These are phyloP conservation scores for Syngnathus acus DNA, from an alignment of 2,797 vertebrate species.

Conservation along the genomic window DNA sequence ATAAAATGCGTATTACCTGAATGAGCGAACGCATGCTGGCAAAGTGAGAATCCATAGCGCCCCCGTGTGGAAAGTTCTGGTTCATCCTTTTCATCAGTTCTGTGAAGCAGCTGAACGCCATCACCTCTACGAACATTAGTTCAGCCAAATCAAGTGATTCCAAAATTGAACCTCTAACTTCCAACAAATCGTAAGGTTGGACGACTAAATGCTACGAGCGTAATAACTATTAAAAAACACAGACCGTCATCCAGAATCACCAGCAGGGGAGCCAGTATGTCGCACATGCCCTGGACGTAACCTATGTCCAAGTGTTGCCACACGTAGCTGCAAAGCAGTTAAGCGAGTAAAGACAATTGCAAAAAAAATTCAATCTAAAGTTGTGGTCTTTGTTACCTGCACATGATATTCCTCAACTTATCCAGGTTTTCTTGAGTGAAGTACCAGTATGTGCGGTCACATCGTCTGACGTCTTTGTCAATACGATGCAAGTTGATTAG, in stretches of 20 bases:
- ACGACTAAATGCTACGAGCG: background rate
- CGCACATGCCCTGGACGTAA: constrained; percentile 98
- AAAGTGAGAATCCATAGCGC: constrained; percentile 97
- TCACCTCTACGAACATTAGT: constrained; percentile 73
- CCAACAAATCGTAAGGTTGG: background rate
- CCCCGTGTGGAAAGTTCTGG: constrained; percentile 95
- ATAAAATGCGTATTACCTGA: constrained; percentile 72
- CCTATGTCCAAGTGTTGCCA: constrained; percentile 95
- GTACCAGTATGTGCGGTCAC: constrained; percentile 94
- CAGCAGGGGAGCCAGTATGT: constrained; percentile 91
- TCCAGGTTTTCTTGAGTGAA: constrained; percentile 91
- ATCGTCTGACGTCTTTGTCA: constrained; percentile 94
- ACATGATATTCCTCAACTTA: constrained; percentile 96
- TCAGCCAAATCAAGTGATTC: background rate
- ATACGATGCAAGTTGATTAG: constrained; percentile 95
- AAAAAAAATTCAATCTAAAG: background rate
- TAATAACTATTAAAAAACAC: constrained; percentile 21
- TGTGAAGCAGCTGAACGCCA: constrained; percentile 95
- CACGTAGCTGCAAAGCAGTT: constrained; percentile 76
- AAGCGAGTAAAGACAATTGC: background rate
- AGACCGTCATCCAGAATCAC: constrained; percentile 94
- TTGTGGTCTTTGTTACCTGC: constrained; percentile 75
- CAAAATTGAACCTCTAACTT: background rate
- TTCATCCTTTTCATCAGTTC: constrained; percentile 99
- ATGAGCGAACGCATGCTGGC: constrained; percentile 98